Percentiles rank a stretch among this genome's conserved stretches.
These are phyloP conservation scores for Drosophila kanekoi DNA, from an alignment of 2,888 invertebrate species.

Conservation along the genomic window DNA sequence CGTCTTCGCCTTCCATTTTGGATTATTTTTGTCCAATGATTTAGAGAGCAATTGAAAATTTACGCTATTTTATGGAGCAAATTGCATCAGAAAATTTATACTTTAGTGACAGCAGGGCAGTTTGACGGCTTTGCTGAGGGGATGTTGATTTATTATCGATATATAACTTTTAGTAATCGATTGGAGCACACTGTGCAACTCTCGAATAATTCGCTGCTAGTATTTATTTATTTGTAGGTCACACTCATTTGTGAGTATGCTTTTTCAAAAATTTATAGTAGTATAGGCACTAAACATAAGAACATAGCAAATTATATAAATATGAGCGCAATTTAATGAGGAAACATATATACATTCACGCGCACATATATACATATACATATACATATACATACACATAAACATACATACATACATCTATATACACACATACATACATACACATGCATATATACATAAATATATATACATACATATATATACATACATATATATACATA, in stretches of 20 bases:
- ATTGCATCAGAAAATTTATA: conserved; percentile 67
- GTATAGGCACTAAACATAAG: no score
- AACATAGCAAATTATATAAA: no score
- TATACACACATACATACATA: no score
- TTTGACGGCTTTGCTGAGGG: conserved; percentile 29
- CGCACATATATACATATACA: no score
- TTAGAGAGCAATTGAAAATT: conserved; percentile 23
- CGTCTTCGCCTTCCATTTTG: conserved; percentile 68
- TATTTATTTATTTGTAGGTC: not conserved
- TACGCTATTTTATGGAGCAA: conserved; percentile 22
- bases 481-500: no score
- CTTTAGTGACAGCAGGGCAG: conserved; percentile 57
- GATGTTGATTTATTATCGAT: conserved; percentile 34
- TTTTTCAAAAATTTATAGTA: no score
- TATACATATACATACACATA: no score
- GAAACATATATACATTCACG: no score
- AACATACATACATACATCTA: no score
- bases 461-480: no score
- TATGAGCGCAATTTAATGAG: no score
- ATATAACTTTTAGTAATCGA: conserved; percentile 1
- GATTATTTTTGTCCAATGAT: conserved; percentile 13
- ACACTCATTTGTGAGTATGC: not conserved
- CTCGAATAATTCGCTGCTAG: not conserved
- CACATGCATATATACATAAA: no score
- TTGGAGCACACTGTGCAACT: not conserved